phyloP scores from a whole-genome alignment of 1,140 invertebrate species.

The Babylonia areolata region DNA sequence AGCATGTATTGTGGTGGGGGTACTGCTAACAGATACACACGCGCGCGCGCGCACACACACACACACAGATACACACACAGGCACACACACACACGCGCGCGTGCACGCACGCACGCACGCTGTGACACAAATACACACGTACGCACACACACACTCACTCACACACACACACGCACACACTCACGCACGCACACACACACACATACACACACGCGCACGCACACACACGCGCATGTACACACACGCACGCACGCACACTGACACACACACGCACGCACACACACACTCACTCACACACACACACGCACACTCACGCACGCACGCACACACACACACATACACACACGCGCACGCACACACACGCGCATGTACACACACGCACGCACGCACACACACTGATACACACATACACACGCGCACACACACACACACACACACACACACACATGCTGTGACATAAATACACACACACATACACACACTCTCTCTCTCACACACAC shows the following conservation, averaged over 20 bases:
- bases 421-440: constrained; percentile 10
- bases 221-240: neutral
- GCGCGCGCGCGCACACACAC: neutral
- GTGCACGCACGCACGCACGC: too few relatives aligned
- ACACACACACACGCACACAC: neutral
- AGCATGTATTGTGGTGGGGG: too few relatives aligned
- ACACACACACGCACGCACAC: neutral
- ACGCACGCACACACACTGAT: neutral
- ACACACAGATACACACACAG: too few relatives aligned
- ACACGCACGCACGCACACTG: neutral
- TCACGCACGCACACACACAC: too few relatives aligned
- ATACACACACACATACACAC: neutral
- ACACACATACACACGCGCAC: neutral
- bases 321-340: neutral
- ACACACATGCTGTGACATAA: neutral
- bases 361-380: neutral
- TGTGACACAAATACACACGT: neutral
- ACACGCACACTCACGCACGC: neutral
- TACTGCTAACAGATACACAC: neutral
- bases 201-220: neutral
- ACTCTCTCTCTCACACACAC: neutral
- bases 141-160: neutral
- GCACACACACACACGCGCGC: neutral
- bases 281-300: neutral
- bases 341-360: neutral